phyloP scores from a whole-genome alignment of 92 coral and sea anemone genomes.

The Porites lobata region DNA sequence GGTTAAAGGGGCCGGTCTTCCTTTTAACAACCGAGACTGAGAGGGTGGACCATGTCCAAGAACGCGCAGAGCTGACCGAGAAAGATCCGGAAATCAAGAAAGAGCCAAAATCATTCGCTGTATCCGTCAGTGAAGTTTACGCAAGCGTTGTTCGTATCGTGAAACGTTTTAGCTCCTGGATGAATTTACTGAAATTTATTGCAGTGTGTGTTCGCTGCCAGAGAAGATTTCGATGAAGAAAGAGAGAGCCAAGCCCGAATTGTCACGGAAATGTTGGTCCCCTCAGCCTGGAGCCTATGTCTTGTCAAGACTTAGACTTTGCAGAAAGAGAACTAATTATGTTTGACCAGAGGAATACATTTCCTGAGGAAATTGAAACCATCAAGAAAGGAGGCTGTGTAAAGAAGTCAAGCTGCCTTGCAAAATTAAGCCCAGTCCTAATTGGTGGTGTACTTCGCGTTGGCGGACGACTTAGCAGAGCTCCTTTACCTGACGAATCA shows the following conservation, averaged over 20 bases:
- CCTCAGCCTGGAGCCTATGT: neutral
- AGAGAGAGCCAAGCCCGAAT: too few species aligned
- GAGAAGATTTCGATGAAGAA: too few species aligned
- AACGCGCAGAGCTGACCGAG: neutral
- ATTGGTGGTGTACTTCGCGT: slow-evolving; percentile 45
- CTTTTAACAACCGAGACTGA: slow-evolving; percentile 10
- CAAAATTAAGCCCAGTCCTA: slow-evolving; percentile 16
- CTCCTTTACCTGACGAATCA: slow-evolving; percentile 34
- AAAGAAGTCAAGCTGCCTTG: slow-evolving; percentile 30
- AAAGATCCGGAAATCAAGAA: slow-evolving; percentile 58
- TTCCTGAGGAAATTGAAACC: neutral
- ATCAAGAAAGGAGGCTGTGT: neutral
- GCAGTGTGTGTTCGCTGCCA: too few species aligned
- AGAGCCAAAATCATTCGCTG: slow-evolving; percentile 3
- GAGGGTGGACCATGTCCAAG: slow-evolving; percentile 3
- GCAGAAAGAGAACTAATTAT: slow-evolving; percentile 35
- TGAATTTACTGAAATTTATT: too few species aligned
- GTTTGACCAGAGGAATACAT: neutral
- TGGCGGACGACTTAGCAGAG: slow-evolving; percentile 59
- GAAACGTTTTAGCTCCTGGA: too few species aligned
- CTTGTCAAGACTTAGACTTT: slow-evolving; percentile 19
- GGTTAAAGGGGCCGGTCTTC: too few species aligned
- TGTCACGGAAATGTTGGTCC: neutral
- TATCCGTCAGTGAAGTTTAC: neutral
- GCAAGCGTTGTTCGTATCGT: too few species aligned